Evolutionary conservation across 2,797 vertebrate genomes (phyloP), one percentile per base, ranked within the genome.

Genomic region (Myiotriccus ornatus): DNA sequence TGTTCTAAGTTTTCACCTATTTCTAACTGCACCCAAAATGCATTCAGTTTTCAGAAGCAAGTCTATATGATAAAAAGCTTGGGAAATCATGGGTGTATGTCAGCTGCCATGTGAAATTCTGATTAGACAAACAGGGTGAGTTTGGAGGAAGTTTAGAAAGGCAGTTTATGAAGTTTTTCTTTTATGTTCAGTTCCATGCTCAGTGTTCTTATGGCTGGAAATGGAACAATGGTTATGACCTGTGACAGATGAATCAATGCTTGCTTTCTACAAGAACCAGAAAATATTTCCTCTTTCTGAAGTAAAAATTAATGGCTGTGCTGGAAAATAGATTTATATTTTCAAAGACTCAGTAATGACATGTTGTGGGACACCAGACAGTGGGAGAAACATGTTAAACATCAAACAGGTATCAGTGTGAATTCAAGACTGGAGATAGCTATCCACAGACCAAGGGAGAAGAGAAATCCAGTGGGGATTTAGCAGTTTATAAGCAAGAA

Each of bases 181-280:
- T 93, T 67, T 64, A 74, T 77, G 56, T 74, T 92, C 78, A 52
- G 24, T 93, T 91, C 41, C n/a, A 70, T 5, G 1, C 55, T 91
- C 41, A 22, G 0, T 91, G 19, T 80, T 83, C 63, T 67, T 89
- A 30, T 46, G 47, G 60, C 55, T 23, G 5, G 47, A 34, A 92
- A 70, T 67, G 37, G 32, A 92, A 87, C 71, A 94, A 77, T 87
- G 52, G 52, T 87, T 96, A 89, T 85, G 89, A 92, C 46, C 77
- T 95, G 87, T 84, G 79, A 87, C 39, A 73, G 60, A 77, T 49
- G 71, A 83, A 87, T 67, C 57, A 87, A 43, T 91, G n/a, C 30
- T 91, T 92, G 41, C 71, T 87, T 93, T 89, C 60, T 83, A 67
- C 34, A 70, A 84, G 77, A 49, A 91, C 34, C 37, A 87, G 47